Evolutionary conservation across 1,140 invertebrate genomes (phyloP), one percentile per base, ranked within the genome.

Genomic region (Plutomurus gul): DNA sequence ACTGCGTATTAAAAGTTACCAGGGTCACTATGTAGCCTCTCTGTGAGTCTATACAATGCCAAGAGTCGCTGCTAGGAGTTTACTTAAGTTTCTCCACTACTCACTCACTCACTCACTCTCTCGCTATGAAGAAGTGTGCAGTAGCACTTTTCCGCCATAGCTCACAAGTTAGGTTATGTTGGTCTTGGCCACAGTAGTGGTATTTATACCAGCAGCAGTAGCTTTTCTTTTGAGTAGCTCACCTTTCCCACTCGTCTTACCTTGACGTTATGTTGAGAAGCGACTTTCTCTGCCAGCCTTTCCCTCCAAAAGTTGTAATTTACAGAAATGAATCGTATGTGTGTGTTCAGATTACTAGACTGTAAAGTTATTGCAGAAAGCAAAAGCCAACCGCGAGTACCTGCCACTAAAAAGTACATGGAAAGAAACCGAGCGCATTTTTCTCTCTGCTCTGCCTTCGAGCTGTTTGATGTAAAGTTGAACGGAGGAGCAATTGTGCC

Each of bases 321-420:
- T 43, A 43, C 39, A 43, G 2, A 13, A 8, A n/a, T 10, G 39
- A 56, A 56, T 16, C 20, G 22, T 56, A n/a, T n/a, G n/a, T n/a
- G n/a, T n/a, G n/a, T 65, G 56, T 65, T n/a, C 22, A 16, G 25
- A 33, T 33, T 65, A n/a, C n/a, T 30, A 65, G 56, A 65, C 56
- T 65, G n/a, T n/a, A 30, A 27, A 65, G 20, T 65, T 65, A 65
- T 65, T 25, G 30, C 56, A 33, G 56, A 65, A 65, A 65, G 56
- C 13, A 65, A 65, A 65, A 65, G 36, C 36, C 27, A 36, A 56
- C 51, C 16, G 20, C n/a, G 47, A 30, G 56, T 65, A 13, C 39
- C 11, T 13, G 10, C 10, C 39, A 43, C 10, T n/a, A 65, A 65
- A 65, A 65, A 27, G 56, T 16, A 65, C 30, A 65, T 13, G 10